These are phyloP conservation scores for Halcyon chelicuti DNA, from an alignment of 2,797 vertebrate genomes.

Conservation along the genomic window DNA sequence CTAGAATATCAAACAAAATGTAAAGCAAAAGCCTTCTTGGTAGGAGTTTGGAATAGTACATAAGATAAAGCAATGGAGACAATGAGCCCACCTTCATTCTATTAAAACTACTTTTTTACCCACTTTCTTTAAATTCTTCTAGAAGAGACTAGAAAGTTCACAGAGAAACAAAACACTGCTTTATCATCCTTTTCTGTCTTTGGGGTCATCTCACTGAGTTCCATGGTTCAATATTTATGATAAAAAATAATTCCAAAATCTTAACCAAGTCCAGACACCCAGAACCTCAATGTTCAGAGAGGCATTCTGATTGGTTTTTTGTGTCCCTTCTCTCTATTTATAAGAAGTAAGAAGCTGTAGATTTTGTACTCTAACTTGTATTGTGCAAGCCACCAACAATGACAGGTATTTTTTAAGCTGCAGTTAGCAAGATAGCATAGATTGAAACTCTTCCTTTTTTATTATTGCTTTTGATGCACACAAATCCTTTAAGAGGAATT, in stretches of 20 bases:
- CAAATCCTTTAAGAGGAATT: conserved; percentile 67
- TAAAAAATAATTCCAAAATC: neutral
- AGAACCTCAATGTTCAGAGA: conserved; percentile 1
- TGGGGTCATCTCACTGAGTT: neutral
- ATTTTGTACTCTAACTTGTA: conserved; percentile 34
- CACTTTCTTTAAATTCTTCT: neutral
- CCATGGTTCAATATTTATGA: neutral
- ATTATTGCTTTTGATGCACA: conserved; percentile 56
- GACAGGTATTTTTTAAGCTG: conserved; percentile 50
- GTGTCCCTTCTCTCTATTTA: neutral
- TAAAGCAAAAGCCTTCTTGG: neutral
- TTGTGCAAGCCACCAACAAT: conserved; percentile 39
- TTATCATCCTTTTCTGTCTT: neutral
- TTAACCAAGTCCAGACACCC: neutral
- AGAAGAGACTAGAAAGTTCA: neutral
- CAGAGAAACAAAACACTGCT: neutral
- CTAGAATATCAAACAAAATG: neutral
- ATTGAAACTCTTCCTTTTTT: conserved; percentile 49
- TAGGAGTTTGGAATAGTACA: neutral
- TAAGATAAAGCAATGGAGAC: neutral
- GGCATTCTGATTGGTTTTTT: neutral
- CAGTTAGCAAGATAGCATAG: conserved; percentile 41
- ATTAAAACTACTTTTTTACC: neutral
- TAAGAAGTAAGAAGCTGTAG: conserved; percentile 14
- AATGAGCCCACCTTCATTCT: neutral